These are phyloP conservation scores for Typhlichthys subterraneus DNA, from an alignment of 2,797 vertebrate species.

Conservation along the genomic window DNA sequence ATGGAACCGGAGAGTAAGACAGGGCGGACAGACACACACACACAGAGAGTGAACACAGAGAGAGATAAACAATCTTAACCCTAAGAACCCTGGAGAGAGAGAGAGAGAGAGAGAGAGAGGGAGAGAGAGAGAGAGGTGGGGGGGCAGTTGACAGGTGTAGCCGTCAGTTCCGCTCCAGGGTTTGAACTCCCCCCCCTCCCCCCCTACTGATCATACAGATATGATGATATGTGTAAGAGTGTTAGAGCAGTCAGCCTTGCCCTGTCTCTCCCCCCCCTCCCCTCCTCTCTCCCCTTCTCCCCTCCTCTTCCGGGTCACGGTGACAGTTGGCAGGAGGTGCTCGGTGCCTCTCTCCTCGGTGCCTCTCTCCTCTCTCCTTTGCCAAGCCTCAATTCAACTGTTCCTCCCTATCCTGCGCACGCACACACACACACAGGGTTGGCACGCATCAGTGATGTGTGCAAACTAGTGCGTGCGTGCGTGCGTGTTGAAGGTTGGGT, in stretches of 20 bases:
- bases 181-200: conserved; percentile 64
- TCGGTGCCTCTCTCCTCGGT: no score
- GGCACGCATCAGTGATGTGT: no score
- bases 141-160: conserved; percentile 77
- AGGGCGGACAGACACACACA: conserved; percentile 5
- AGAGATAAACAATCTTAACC: conserved; percentile 79
- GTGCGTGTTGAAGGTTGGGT: no score
- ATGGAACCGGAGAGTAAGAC: conserved; percentile 57
- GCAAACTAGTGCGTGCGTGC: no score
- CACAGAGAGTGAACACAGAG: conserved; percentile 42
- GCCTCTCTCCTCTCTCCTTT: conserved; percentile 54
- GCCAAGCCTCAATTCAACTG: background rate
- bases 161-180: conserved; percentile 76
- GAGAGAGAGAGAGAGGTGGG: conserved; percentile 58
- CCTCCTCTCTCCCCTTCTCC: conserved; percentile 40
- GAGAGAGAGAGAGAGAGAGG: conserved; percentile 60
- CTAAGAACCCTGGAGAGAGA: conserved; percentile 54
- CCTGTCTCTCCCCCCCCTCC: conserved; percentile 52
- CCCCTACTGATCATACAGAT: conserved; percentile 79
- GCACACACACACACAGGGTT: no score
- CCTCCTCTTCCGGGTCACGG: conserved; percentile 64
- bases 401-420: background rate
- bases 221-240: conserved; percentile 80
- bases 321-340: conserved; percentile 73
- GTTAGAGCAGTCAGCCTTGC: conserved; percentile 77